phyloP scores from a whole-genome alignment of 1,140 invertebrate genomes.

The Heliconius himera region DNA sequence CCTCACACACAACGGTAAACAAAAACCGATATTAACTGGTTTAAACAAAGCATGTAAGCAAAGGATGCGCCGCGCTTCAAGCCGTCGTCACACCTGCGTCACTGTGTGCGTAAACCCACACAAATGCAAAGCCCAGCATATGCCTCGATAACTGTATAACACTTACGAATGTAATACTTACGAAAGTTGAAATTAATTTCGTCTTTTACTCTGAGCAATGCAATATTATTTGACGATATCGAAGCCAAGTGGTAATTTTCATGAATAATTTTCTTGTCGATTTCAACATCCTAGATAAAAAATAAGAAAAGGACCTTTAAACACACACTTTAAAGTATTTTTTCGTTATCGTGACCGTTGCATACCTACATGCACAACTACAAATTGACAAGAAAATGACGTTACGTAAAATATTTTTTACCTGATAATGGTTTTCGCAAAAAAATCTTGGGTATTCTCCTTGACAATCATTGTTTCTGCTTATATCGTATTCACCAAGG shows the following conservation, averaged over 20 bases:
- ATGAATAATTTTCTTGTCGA: background rate
- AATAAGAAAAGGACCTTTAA: too few relatives aligned
- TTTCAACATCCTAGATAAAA: background rate
- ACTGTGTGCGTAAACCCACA: too few relatives aligned
- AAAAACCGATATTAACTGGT: too few relatives aligned
- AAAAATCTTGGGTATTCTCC: background rate
- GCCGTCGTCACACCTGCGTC: too few relatives aligned
- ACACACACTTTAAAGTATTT: too few relatives aligned
- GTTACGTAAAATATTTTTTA: constrained; percentile 10
- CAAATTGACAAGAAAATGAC: too few relatives aligned
- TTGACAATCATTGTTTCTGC: background rate
- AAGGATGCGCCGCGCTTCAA: too few relatives aligned
- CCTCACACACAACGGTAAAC: too few relatives aligned
- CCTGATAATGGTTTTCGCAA: constrained; percentile 38
- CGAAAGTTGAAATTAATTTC: constrained; percentile 33
- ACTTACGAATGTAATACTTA: constrained; percentile 27
- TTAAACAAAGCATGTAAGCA: too few relatives aligned
- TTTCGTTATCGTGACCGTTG: too few relatives aligned
- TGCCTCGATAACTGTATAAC: too few relatives aligned
- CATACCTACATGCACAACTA: background rate
- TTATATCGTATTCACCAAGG: constrained; percentile 39
- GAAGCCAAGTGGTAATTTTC: background rate
- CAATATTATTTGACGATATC: constrained; percentile 32
- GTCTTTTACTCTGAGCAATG: constrained; percentile 32
- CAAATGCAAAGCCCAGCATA: too few relatives aligned